These are phyloP conservation scores for Hypomecis punctinalis DNA, from an alignment of 2,888 invertebrate species.

Conservation along the genomic window DNA sequence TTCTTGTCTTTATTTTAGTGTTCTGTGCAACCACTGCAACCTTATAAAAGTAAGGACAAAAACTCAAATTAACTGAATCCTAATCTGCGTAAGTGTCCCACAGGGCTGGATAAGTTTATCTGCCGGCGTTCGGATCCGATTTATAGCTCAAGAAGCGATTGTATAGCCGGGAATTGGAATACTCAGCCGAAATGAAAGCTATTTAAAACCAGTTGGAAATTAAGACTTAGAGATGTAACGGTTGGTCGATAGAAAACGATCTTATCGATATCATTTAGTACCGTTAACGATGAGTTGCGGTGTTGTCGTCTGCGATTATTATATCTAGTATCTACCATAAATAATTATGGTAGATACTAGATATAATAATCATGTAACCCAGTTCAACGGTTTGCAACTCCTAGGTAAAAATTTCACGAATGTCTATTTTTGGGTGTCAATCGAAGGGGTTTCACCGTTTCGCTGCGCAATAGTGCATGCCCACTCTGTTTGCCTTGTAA, in stretches of 20 bases:
- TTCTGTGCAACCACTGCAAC: no score
- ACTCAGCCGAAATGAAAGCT: constrained; percentile 52
- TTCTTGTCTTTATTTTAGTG: no score
- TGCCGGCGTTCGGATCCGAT: constrained; percentile 30
- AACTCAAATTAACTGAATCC: constrained; percentile 4
- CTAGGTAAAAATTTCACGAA: no score
- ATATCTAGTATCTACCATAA: no score
- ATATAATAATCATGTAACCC: no score
- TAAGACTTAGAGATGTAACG: constrained; percentile 39
- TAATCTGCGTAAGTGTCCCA: constrained; percentile 14
- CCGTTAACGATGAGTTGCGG: not conserved
- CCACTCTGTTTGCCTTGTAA: no score
- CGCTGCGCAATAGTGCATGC: no score
- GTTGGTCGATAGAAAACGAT: constrained; percentile 29
- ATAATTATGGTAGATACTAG: not conserved
- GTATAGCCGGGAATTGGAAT: constrained; percentile 48
- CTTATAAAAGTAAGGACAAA: not conserved
- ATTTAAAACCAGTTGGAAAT: constrained; percentile 53
- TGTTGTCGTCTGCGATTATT: not conserved
- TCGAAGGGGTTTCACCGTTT: no score
- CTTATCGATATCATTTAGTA: constrained; percentile 24
- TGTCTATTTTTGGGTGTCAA: no score
- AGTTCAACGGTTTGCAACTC: no score
- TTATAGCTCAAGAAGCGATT: constrained; percentile 46
- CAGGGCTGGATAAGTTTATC: constrained; percentile 29